Conservation (phyloP, 2,797 vertebrate genomes). For the Crenuchus spilurus region DNA sequence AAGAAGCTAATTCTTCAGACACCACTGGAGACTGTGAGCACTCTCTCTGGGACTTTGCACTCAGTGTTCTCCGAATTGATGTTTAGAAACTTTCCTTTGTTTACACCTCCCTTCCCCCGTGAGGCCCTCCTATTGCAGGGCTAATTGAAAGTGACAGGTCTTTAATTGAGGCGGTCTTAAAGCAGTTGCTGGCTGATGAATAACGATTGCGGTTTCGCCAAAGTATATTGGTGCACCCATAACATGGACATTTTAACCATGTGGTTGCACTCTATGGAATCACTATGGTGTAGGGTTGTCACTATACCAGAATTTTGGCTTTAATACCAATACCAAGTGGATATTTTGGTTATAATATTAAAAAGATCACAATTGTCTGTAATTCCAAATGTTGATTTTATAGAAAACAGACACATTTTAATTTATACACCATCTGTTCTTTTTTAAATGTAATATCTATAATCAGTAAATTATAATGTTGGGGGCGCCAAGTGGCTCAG, state of each 20-base stretch:
- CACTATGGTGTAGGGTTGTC: neutral
- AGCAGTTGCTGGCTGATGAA: conserved; percentile 86
- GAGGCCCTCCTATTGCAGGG: conserved; percentile 71
- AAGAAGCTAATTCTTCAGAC: conserved; percentile 89
- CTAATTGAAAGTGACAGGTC: conserved; percentile 85
- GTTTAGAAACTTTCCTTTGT: conserved; percentile 89
- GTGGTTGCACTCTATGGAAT: neutral
- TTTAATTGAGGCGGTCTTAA: conserved; percentile 83
- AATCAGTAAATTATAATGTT: no score
- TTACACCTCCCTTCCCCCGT: conserved; percentile 78
- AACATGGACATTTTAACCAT: conserved; percentile 55
- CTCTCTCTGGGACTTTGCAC: conserved; percentile 83
- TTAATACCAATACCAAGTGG: no score
- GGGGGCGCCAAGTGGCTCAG: no score
- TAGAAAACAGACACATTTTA: no score
- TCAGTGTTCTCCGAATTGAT: conserved; percentile 78
- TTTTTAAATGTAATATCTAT: no score
- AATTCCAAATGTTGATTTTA: no score
- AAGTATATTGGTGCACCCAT: conserved; percentile 65
- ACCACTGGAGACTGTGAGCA: conserved; percentile 87
- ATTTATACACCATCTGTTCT: no score
- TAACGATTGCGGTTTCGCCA: conserved; percentile 73
- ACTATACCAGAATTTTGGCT: no score
- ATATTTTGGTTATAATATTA: no score
- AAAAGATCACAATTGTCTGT: no score